Evolutionary conservation across 2,113 vertebrate species (phyloP).

Genomic region (Blennius ocellaris): DNA sequence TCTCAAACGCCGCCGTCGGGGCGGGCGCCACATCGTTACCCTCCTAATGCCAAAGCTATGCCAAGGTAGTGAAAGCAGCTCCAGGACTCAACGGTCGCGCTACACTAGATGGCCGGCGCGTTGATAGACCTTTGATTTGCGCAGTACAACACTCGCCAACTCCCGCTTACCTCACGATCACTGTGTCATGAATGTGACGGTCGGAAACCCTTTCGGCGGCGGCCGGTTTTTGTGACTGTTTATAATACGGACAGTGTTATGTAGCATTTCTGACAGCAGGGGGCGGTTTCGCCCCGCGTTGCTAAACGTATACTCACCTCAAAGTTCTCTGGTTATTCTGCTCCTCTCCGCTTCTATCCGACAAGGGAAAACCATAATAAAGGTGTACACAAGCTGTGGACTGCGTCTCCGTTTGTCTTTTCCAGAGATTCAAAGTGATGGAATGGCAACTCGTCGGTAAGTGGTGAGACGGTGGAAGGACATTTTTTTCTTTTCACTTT

Average conservation of each 20-base stretch:
- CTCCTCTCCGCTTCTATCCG: constrained; percentile 79
- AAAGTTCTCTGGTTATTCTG: constrained; percentile 59
- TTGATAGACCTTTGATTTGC: constrained; percentile 59
- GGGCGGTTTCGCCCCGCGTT: constrained; percentile 42
- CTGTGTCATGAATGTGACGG: constrained; percentile 51
- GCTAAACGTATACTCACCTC: constrained; percentile 57
- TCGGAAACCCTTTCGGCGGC: constrained; percentile 18
- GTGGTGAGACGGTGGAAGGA: too few relatives aligned
- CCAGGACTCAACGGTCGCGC: constrained; percentile 37
- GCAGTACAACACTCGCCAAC: constrained; percentile 76
- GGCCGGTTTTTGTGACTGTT: constrained; percentile 60
- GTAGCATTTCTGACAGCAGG: constrained; percentile 64
- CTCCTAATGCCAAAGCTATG: constrained; percentile 83
- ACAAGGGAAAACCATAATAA: constrained; percentile 68
- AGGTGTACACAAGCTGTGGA: constrained; percentile 60
- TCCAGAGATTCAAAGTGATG: too few relatives aligned
- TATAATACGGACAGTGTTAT: constrained; percentile 64
- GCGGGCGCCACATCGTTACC: constrained; percentile 62
- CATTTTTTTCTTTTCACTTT: too few relatives aligned
- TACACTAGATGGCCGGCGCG: constrained; percentile 43
- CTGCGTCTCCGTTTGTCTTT: too few relatives aligned
- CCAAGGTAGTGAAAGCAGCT: constrained; percentile 65
- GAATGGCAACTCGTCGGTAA: too few relatives aligned
- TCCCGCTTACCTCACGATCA: constrained; percentile 75
- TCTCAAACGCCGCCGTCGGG: constrained; percentile 24